phyloP scores from a whole-genome alignment of 2,888 invertebrate species.

The Drosophila pseudotakahashii region DNA sequence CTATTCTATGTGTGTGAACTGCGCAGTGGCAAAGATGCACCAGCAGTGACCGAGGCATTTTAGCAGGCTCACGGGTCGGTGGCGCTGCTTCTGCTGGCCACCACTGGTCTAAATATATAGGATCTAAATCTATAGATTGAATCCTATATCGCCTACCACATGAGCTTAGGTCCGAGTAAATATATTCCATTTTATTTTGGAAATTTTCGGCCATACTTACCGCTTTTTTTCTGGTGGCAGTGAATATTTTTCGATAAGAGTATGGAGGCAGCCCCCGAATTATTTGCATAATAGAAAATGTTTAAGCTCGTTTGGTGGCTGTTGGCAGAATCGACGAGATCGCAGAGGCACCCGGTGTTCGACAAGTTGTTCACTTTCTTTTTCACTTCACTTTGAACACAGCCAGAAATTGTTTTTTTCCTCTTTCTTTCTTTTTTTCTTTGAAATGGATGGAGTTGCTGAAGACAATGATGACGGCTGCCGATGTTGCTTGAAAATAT shows the following conservation, averaged over 20 bases:
- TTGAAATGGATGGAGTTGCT: not conserved
- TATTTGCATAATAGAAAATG: slow-evolving; percentile 65
- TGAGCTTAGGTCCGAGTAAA: not conserved
- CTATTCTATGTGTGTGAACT: no score
- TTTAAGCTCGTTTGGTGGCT: slow-evolving; percentile 22
- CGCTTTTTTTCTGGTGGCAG: not conserved
- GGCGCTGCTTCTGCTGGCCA: no score
- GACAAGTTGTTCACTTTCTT: slow-evolving; percentile 69
- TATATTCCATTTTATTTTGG: slow-evolving; percentile 23
- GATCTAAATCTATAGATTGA: no score
- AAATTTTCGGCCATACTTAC: not conserved
- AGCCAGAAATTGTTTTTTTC: not conserved
- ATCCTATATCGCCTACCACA: no score
- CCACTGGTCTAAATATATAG: no score
- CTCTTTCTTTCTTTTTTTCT: slow-evolving; percentile 4
- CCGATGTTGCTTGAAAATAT: slow-evolving; percentile 8
- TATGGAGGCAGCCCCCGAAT: slow-evolving; percentile 12
- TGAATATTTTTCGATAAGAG: slow-evolving; percentile 34
- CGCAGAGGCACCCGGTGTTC: slow-evolving; percentile 16
- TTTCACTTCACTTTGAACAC: slow-evolving; percentile 53
- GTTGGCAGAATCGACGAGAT: slow-evolving; percentile 42
- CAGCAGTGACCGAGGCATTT: no score
- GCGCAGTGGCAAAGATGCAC: no score
- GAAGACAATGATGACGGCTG: slow-evolving; percentile 9
- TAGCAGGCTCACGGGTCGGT: no score